Evolutionary conservation across 1,140 invertebrate species (phyloP).

Genomic region (Melitaea cinxia): DNA sequence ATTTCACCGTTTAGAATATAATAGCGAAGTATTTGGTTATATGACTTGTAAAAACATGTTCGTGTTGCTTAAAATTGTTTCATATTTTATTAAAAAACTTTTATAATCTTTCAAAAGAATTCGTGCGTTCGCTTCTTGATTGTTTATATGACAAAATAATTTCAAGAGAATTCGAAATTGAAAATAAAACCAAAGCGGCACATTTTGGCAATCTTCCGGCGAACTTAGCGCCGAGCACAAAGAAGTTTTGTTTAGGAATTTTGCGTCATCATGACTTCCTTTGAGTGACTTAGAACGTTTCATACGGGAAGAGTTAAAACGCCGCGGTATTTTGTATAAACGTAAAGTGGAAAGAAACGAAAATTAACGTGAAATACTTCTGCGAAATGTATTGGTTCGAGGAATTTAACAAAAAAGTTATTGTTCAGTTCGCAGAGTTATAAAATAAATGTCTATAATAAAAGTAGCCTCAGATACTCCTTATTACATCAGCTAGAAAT

Average conservation of each 20-base stretch:
- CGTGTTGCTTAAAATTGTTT: neutral
- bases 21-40: too few relatives aligned
- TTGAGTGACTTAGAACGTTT: slow-evolving; percentile 15
- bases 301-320: slow-evolving; percentile 4
- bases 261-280: slow-evolving; percentile 42
- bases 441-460: too few relatives aligned
- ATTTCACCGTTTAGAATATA: too few relatives aligned
- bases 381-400: too few relatives aligned
- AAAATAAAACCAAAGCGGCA: slow-evolving; percentile 3
- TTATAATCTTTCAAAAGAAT: neutral
- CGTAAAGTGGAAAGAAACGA: too few relatives aligned
- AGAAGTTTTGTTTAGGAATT: slow-evolving; percentile 45
- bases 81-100: neutral
- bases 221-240: slow-evolving; percentile 44
- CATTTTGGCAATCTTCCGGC: slow-evolving; percentile 38
- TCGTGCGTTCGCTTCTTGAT: neutral
- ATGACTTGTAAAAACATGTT: too few relatives aligned
- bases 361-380: too few relatives aligned
- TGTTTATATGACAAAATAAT: slow-evolving; percentile 5
- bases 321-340: neutral
- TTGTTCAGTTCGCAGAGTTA: too few relatives aligned
- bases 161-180: neutral
- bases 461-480: too few relatives aligned
- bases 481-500: too few relatives aligned
- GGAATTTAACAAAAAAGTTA: too few relatives aligned